Conservation (phyloP, 1,140 invertebrate species). For the Diorhabda sublineata region DNA sequence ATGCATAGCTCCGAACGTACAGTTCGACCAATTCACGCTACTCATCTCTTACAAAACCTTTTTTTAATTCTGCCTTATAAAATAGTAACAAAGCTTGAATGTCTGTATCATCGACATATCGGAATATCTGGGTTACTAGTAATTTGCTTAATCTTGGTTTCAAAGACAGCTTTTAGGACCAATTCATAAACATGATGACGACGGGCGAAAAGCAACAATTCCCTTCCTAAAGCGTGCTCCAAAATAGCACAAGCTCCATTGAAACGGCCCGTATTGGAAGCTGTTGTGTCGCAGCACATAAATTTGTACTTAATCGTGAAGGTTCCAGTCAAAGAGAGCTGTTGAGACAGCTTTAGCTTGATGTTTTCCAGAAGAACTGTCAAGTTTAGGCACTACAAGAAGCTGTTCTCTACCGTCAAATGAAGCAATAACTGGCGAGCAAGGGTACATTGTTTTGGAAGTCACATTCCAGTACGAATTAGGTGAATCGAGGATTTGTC, state of each 20-base stretch:
- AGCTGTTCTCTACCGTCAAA: not conserved
- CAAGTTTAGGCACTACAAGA: slow-evolving; percentile 19
- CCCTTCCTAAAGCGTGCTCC: too few relatives aligned
- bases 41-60: slow-evolving; percentile 37
- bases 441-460: slow-evolving; percentile 25
- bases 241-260: too few relatives aligned
- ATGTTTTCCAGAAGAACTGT: not conserved
- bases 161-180: slow-evolving; percentile 30
- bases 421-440: slow-evolving; percentile 15
- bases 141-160: slow-evolving; percentile 21
- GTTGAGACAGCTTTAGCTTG: too few relatives aligned
- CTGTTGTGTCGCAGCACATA: slow-evolving; percentile 24
- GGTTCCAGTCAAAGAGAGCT: slow-evolving; percentile 19
- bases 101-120: slow-evolving; percentile 13
- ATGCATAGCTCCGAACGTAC: slow-evolving; percentile 44
- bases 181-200: slow-evolving; percentile 14
- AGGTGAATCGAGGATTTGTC: too few relatives aligned
- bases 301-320: slow-evolving; percentile 27
- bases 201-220: too few relatives aligned
- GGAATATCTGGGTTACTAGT: not conserved
- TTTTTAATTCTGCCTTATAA: slow-evolving; percentile 9
- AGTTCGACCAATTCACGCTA: slow-evolving; percentile 47
- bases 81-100: slow-evolving; percentile 21
- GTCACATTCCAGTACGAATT: slow-evolving; percentile 17
- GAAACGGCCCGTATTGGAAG: too few relatives aligned